phyloP scores from a whole-genome alignment of 2,113 vertebrate genomes.

The Sceloporus undulatus region DNA sequence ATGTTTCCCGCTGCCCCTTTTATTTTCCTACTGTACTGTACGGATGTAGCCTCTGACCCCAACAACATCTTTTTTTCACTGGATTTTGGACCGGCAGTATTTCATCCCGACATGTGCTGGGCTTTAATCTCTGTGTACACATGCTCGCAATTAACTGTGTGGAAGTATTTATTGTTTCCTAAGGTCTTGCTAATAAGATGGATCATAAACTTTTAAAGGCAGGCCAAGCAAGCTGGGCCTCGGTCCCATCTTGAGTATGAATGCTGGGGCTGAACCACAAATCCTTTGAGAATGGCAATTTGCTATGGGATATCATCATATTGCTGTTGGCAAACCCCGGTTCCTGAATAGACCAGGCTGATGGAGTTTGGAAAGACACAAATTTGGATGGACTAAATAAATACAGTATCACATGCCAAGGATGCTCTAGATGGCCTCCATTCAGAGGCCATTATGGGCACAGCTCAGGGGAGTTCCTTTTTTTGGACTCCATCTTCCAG shows the following conservation, averaged over 20 bases:
- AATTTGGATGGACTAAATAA: background rate
- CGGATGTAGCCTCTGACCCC: conserved; percentile 24
- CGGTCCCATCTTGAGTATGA: background rate
- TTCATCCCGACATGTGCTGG: conserved; percentile 53
- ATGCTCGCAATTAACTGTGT: conserved; percentile 60
- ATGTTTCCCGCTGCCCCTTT: background rate
- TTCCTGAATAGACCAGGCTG: conserved; percentile 1
- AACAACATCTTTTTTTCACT: conserved; percentile 50
- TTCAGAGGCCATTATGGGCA: background rate
- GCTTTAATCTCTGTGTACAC: conserved; percentile 50
- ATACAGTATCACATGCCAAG: too few species aligned
- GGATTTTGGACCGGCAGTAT: conserved; percentile 53
- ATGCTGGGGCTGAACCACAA: background rate
- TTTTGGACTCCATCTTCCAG: too few species aligned
- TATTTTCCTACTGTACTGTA: background rate
- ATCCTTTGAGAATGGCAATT: background rate
- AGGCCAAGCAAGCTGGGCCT: conserved; percentile 7
- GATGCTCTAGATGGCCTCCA: too few species aligned
- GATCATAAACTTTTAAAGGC: conserved; percentile 36
- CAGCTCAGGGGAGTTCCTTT: background rate
- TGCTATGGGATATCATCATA: background rate
- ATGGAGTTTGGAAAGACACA: background rate
- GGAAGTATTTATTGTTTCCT: conserved; percentile 59
- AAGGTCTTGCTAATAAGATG: conserved; percentile 51
- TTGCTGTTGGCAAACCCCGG: background rate